Conservation (phyloP, 2,113 vertebrate species). For the Pogonocichla stellata region DNA sequence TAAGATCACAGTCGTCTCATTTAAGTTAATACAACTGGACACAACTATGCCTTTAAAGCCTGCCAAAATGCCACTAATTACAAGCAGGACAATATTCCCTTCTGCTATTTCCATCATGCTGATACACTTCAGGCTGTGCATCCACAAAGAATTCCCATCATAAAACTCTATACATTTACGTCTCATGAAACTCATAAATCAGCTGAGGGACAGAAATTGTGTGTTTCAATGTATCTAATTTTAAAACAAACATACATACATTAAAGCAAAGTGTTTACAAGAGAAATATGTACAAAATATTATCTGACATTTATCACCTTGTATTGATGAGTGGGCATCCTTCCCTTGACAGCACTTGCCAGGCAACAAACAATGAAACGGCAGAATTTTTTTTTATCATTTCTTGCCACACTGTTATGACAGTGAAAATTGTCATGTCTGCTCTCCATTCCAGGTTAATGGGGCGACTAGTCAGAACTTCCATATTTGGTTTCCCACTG, state of each 20-base stretch:
- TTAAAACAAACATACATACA: not conserved
- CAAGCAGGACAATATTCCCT: not conserved
- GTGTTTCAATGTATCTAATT: not conserved
- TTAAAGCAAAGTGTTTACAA: conserved; percentile 44
- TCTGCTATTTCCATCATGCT: not conserved
- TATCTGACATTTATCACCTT: conserved; percentile 52
- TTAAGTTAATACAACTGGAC: not conserved
- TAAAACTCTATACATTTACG: not conserved
- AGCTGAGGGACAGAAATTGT: not conserved
- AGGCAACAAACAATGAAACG: conserved; percentile 28
- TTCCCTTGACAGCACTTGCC: conserved; percentile 29
- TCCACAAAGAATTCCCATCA: not conserved
- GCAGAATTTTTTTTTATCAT: not conserved
- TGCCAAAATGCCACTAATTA: not conserved
- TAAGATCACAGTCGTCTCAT: not conserved
- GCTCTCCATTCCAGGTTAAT: not conserved
- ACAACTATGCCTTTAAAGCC: not conserved
- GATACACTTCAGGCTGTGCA: not conserved
- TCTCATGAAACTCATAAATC: not conserved
- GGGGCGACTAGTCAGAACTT: conserved; percentile 10
- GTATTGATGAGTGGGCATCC: conserved; percentile 8
- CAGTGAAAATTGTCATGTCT: conserved; percentile 25
- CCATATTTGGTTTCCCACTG: not conserved
- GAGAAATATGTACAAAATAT: not conserved
- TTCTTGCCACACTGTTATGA: conserved; percentile 6